Evolutionary conservation across 2,797 vertebrate species (phyloP).

Genomic region (Semaprochilodus insignis): DNA sequence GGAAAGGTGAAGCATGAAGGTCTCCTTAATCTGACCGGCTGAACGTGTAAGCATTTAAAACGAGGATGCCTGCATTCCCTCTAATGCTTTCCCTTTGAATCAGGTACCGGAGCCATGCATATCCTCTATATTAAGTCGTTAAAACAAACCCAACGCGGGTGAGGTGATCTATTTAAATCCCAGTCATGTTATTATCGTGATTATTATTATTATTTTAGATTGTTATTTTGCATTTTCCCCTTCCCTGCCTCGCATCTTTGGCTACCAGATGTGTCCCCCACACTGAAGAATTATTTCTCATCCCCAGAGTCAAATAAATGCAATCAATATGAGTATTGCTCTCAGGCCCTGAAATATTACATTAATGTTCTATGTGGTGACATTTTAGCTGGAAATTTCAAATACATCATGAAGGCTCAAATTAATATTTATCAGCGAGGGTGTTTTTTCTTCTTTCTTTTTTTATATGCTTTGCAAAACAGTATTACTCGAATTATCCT

Average conservation of each 20-base stretch:
- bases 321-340: constrained; percentile 99
- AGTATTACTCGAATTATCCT: constrained; percentile 89
- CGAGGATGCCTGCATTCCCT: constrained; percentile 57
- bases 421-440: constrained; percentile 99
- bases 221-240: constrained; percentile 98
- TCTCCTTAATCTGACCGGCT: constrained; percentile 69
- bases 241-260: constrained; percentile 97
- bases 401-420: constrained; percentile 99
- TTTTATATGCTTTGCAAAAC: constrained; percentile 99
- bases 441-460: constrained; percentile 58
- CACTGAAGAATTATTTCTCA: constrained; percentile 99
- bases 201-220: constrained; percentile 92
- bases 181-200: constrained; percentile 87
- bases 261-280: constrained; percentile 99
- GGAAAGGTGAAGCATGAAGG: constrained; percentile 65
- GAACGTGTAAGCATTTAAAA: constrained; percentile 65
- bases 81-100: constrained; percentile 73
- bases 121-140: constrained; percentile 80
- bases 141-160: constrained; percentile 72
- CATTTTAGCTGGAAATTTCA: constrained; percentile 99
- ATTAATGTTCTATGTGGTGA: constrained; percentile 99
- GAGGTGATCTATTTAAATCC: constrained; percentile 85
- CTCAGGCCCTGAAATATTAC: constrained; percentile 99
- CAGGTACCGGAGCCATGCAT: constrained; percentile 77
- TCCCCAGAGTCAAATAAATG: constrained; percentile 99